Conservation (phyloP, 2,113 vertebrate species). For the Salminus brasiliensis region DNA sequence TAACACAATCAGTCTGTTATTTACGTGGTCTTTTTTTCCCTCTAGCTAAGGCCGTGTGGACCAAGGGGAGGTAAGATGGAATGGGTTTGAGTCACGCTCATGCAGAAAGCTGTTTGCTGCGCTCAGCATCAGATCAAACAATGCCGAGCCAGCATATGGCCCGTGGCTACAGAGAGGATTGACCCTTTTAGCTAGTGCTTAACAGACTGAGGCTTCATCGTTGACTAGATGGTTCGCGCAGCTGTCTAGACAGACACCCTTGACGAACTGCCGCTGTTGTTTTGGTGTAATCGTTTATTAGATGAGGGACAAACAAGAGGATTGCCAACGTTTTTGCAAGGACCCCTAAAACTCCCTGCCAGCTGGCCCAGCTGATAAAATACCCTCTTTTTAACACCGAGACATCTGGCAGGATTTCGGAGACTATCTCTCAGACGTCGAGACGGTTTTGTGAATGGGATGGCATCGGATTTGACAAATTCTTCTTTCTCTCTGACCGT, state of each 20-base stretch:
- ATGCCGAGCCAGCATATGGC: slow-evolving; percentile 56
- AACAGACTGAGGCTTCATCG: slow-evolving; percentile 50
- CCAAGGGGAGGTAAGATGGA: slow-evolving; percentile 19
- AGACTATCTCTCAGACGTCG: background rate
- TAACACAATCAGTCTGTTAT: slow-evolving; percentile 30
- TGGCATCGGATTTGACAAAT: background rate
- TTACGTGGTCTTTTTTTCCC: background rate
- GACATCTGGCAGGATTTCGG: background rate
- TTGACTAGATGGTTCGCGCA: slow-evolving; percentile 48
- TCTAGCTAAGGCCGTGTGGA: background rate
- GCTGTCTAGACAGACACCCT: slow-evolving; percentile 53
- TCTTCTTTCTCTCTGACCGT: too few relatives aligned
- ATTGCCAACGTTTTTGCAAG: background rate
- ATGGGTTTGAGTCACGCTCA: slow-evolving; percentile 50
- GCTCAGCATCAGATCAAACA: slow-evolving; percentile 50
- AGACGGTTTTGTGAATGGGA: background rate
- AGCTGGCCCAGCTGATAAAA: background rate
- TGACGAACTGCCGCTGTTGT: slow-evolving; percentile 38
- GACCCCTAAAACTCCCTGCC: background rate
- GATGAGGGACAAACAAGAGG: slow-evolving; percentile 18
- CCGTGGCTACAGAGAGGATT: slow-evolving; percentile 45
- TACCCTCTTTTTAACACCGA: background rate
- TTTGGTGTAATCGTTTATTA: slow-evolving; percentile 29
- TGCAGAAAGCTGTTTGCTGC: slow-evolving; percentile 42
- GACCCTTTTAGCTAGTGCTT: slow-evolving; percentile 53